Base-by-base conservation (phyloP, 2,888 invertebrate genomes). In the Creontiades dilutus region DNA sequence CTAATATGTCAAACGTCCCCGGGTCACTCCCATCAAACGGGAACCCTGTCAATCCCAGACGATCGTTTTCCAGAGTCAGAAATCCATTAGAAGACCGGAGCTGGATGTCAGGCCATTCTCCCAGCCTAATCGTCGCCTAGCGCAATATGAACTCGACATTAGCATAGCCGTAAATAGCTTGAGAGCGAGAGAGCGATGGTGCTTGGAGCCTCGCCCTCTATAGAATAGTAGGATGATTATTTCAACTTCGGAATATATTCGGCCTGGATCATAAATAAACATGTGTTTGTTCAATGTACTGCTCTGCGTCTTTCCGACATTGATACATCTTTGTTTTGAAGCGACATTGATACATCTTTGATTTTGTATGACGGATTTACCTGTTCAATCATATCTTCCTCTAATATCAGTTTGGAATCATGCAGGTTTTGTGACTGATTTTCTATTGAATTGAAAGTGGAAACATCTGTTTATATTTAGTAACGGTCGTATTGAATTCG, bases 151-250 rank as follows among this genome's bases (percentile, higher is more conserved):
- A 78, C 78, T 68, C 78, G 78, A 46, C 78, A 78, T 78, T 78
- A 78, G 78, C 78, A 78, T 78, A 78, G 78, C 37, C 78, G 78
- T 78, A 78, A 78, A 78, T 78, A 37, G 46, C 78, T 27, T 16
- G 5, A 12, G 78, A 37, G 46, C 78, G 78, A 37, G 23, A 75
- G 75, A 75, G 28, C 37, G 37, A 37, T 37, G 37, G 37, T 19
- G 12, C 16, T 3, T 52, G 75, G 46, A 16, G 78, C 78, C 78
- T 78, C 78, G 47, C 78, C 78, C 78, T 47, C 47, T 78, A 46
- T 78, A 85, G 55, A 85, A 85, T 85, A 28, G 85, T 85, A 13
- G 27, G 85, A 85, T 85, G 85, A 85, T 85, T 85, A 85, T 85
- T 85, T 84, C 57, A 27, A 57, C 52, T 57, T n/a, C 57, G 85